A percentile compares a stretch with the other conserved stretches of the same genome.
These are phyloP conservation scores for Drosophila nikananu DNA, from an alignment of 1,140 invertebrate species.

Conservation along the genomic window DNA sequence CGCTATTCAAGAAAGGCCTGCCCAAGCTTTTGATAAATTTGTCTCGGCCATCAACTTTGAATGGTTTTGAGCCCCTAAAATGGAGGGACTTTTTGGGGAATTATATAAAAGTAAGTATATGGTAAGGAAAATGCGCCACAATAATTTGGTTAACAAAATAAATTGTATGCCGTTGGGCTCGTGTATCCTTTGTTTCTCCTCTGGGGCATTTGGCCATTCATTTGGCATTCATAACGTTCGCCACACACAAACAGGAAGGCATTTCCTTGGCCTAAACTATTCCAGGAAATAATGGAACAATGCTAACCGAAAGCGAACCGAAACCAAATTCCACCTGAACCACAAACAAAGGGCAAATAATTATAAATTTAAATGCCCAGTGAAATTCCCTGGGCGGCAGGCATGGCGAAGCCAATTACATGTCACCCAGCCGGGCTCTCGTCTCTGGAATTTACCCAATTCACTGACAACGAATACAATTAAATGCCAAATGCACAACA, in stretches of 20 bases:
- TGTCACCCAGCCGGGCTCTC: conserved; percentile 22
- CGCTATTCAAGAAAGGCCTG: not conserved
- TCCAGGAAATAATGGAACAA: conserved; percentile 26
- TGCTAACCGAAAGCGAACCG: conserved; percentile 4
- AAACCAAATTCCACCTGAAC: conserved; percentile 24
- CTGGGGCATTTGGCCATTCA: conserved; percentile 12
- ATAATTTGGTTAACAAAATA: conserved; percentile 12
- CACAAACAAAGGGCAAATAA: conserved; percentile 44
- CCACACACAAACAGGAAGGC: conserved; percentile 6
- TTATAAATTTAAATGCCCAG: conserved; percentile 55
- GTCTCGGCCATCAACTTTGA: conserved; percentile 14
- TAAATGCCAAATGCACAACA: conserved; percentile 66
- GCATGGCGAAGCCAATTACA: conserved; percentile 40
- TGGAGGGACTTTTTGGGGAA: conserved; percentile 8
- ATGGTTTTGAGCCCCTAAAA: conserved; percentile 18
- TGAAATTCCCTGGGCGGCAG: conserved; percentile 10
- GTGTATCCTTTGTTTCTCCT: conserved; percentile 21
- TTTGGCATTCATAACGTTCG: conserved; percentile 36
- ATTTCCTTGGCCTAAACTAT: conserved; percentile 34
- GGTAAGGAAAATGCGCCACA: not conserved
- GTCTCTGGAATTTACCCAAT: conserved; percentile 50
- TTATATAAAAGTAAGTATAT: not conserved
- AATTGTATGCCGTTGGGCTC: conserved; percentile 16
- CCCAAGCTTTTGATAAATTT: conserved; percentile 1
- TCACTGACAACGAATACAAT: conserved; percentile 65